Percentiles rank a stretch among this genome's conserved stretches.
phyloP scores from a whole-genome alignment of 2,797 vertebrate species.

The Melanotaenia nigrans region DNA sequence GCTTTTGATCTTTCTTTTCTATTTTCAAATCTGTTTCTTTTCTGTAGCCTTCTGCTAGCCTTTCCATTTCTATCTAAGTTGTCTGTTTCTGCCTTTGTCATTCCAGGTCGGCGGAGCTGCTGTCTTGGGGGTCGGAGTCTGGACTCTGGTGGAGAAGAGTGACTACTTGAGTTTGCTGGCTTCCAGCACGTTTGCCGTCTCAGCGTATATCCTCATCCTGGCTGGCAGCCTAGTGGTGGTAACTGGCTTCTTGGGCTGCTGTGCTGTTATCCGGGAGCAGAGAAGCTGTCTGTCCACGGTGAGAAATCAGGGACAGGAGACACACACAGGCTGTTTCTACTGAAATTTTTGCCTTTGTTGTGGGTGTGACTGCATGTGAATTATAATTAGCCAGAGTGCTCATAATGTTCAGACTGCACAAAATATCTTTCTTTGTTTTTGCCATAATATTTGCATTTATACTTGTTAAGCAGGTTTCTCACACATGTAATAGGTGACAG shows the following conservation, averaged over 20 bases:
- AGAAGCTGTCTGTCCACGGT: conserved; percentile 85
- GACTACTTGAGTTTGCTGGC: conserved; percentile 88
- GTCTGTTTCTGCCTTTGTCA: conserved; percentile 7
- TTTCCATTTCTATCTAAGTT: neutral
- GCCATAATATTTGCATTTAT: neutral
- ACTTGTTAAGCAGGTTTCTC: neutral
- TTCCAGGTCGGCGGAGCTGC: conserved; percentile 85
- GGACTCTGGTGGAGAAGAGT: conserved; percentile 90
- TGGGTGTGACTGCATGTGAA: neutral
- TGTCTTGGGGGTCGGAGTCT: conserved; percentile 87
- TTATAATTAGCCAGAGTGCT: neutral
- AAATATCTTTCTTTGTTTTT: neutral
- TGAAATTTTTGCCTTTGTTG: neutral
- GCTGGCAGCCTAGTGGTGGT: conserved; percentile 86
- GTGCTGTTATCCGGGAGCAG: conserved; percentile 87
- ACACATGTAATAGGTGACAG: no score
- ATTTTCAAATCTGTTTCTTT: neutral
- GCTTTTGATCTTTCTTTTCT: conserved; percentile 2
- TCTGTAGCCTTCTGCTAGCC: neutral
- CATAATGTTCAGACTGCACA: neutral
- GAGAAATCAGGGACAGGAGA: conserved; percentile 59
- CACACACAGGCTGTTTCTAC: neutral
- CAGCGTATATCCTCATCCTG: conserved; percentile 88
- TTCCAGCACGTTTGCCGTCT: conserved; percentile 87
- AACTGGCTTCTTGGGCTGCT: conserved; percentile 89